Conservation (phyloP, 1,140 invertebrate genomes). For the Himalopsyche phryganea region DNA sequence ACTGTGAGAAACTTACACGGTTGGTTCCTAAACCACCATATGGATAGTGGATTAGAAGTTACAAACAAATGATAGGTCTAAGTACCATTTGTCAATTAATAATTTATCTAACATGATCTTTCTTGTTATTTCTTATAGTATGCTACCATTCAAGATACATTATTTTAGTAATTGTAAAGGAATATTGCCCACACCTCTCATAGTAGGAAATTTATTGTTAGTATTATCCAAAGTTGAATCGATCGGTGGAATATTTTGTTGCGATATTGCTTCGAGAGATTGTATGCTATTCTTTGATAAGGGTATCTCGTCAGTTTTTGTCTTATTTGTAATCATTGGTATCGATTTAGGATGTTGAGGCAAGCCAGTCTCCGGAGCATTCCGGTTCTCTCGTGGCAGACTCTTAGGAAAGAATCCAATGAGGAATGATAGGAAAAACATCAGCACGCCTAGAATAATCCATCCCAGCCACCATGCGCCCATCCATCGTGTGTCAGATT, state of each 20-base stretch:
- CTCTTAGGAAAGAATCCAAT: conserved; percentile 60
- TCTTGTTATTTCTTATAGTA: too few species aligned
- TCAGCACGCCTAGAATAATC: conserved; percentile 56
- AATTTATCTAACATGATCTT: too few species aligned
- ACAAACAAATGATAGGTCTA: too few species aligned
- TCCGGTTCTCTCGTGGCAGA: conserved; percentile 38
- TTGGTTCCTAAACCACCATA: too few species aligned
- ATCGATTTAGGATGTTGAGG: conserved; percentile 30
- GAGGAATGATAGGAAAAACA: conserved; percentile 57
- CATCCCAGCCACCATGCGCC: conserved; percentile 72
- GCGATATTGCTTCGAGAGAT: background rate
- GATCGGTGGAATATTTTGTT: too few species aligned
- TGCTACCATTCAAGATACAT: too few species aligned
- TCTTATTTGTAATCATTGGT: conserved; percentile 21
- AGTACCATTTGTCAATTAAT: too few species aligned
- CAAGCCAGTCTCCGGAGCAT: conserved; percentile 15
- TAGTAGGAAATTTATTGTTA: conserved; percentile 26
- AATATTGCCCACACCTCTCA: conserved; percentile 23
- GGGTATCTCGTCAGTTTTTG: conserved; percentile 26
- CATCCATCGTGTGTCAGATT: conserved; percentile 63
- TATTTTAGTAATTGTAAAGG: too few species aligned
- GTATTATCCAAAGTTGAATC: too few species aligned
- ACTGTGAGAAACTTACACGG: too few species aligned
- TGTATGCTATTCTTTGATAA: conserved; percentile 9
- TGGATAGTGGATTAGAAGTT: too few species aligned